Conservation (phyloP, 2,888 invertebrate genomes). For the Drosophila borealis region DNA sequence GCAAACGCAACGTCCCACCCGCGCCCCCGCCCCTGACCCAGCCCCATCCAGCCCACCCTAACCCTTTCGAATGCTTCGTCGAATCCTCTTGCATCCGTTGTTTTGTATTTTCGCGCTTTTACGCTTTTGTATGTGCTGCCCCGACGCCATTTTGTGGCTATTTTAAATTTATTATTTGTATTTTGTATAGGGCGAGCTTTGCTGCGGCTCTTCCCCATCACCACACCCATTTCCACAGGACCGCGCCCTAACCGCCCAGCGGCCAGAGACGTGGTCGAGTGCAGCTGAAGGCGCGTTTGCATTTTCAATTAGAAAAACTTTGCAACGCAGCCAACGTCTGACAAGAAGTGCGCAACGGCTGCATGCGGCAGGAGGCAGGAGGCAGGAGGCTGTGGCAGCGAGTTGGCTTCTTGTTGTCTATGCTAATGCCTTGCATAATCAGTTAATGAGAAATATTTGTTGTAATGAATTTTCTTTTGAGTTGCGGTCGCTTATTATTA, state of each 20-base stretch:
- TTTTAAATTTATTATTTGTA: slow-evolving; percentile 80
- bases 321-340: slow-evolving; percentile 63
- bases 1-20: slow-evolving; percentile 44
- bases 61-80: slow-evolving; percentile 24
- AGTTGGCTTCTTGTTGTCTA: slow-evolving; percentile 62
- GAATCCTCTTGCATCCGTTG: slow-evolving; percentile 40
- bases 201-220: slow-evolving; percentile 5
- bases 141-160: slow-evolving; percentile 70
- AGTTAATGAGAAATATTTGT: slow-evolving; percentile 80
- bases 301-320: slow-evolving; percentile 80
- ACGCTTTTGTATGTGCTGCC: slow-evolving; percentile 56
- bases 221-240: slow-evolving; percentile 15
- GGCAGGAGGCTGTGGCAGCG: slow-evolving; percentile 36
- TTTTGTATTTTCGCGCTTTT: slow-evolving; percentile 76
- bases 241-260: slow-evolving; percentile 33
- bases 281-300: slow-evolving; percentile 62
- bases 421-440: slow-evolving; percentile 76
- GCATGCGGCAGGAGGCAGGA: slow-evolving; percentile 9
- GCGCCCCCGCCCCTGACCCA: not conserved
- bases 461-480: slow-evolving; percentile 75
- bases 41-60: not conserved
- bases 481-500: slow-evolving; percentile 51
- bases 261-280: slow-evolving; percentile 34
- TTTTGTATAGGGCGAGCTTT: slow-evolving; percentile 53
- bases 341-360: slow-evolving; percentile 57